Evolutionary conservation across 2,888 invertebrate species (phyloP), one percentile per base, ranked within the genome.

Genomic region (Chrysina gloriosa): DNA sequence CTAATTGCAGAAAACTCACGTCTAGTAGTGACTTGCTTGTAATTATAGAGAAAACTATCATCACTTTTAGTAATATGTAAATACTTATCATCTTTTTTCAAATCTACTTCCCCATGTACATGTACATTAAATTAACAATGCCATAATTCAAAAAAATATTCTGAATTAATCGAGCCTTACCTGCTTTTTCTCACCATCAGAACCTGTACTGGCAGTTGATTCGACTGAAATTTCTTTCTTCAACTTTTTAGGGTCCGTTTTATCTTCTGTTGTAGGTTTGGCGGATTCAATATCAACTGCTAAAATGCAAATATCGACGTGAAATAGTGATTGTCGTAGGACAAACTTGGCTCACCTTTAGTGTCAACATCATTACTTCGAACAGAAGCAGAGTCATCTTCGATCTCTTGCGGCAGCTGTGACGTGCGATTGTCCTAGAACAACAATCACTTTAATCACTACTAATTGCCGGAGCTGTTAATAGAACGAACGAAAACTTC

Each of bases 351-450:
- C n/a, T 84, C 81, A 92, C 92, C 87, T 86, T 94, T 94, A 85
- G 87, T 85, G 83, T 94, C 94, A 84, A 90, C 89, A 84, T 93
- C 94, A 87, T 90, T 92, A 86, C 91, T 91, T 84, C 91, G 89
- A 82, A 93, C 89, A 73, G 94, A 93, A 80, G 92, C 90, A 79
- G 93, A 90, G 88, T 95, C 94, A 92, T 94, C 94, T 92, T 94
- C 94, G 89, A 92, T 88, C 87, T 93, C 93, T 90, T 93, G 91
- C 81, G 91, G 93, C 86, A 92, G 90, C 86, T 93, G 93, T 80
- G 94, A 93, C 84, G 91, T 91, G 89, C 94, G 94, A 86, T 92
- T 92, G 90, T 94, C 94, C 94, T 94, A 85, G 81, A 79, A 79
- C 78, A 65, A 71, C 67, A 73, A 70, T 67, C 14, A 45, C 47